These are phyloP conservation scores for Orthosia cruda DNA, from an alignment of 2,888 invertebrate genomes.

Conservation along the genomic window DNA sequence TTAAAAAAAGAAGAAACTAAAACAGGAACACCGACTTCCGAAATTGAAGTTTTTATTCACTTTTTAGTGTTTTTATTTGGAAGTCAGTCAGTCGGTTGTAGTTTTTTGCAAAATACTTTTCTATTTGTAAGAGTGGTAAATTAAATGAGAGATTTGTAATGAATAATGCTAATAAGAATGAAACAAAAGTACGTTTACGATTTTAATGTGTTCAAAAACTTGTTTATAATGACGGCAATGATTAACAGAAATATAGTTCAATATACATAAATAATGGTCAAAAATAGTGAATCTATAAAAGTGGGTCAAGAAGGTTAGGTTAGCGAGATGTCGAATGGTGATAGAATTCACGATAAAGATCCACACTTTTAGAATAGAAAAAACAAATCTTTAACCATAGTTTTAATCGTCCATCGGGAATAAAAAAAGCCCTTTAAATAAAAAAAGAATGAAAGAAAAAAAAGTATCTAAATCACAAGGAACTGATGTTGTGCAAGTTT, in stretches of 20 bases:
- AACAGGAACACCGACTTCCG: no score
- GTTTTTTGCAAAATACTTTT: no score
- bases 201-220: neutral
- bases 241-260: neutral
- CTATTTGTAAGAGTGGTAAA: neutral
- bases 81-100: no score
- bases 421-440: neutral
- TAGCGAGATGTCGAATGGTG: no score
- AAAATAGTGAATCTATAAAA: no score
- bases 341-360: neutral
- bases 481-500: constrained; percentile 54
- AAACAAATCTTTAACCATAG: neutral
- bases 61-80: no score
- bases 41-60: no score
- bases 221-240: neutral
- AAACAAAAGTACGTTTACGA: no score
- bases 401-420: neutral
- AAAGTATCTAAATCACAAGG: constrained; percentile 35
- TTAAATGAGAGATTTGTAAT: neutral
- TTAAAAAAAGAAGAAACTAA: no score
- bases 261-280: neutral
- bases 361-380: neutral
- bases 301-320: no score
- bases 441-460: constrained; percentile 1
- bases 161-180: neutral